Evolutionary conservation across 2,113 vertebrate genomes (phyloP).

Genomic region (Arothron firmamentum): DNA sequence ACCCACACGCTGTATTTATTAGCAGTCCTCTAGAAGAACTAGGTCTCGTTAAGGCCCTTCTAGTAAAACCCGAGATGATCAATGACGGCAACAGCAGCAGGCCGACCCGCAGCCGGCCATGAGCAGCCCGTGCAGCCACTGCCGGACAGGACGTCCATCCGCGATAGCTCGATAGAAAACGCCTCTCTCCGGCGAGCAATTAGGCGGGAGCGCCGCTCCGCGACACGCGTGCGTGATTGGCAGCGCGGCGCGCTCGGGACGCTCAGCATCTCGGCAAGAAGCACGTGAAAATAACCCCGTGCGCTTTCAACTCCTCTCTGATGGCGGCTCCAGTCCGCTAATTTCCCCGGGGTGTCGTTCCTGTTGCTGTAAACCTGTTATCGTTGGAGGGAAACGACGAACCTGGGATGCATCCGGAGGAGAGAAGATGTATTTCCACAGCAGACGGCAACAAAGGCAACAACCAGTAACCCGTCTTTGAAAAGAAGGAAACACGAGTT

Average conservation of each 20-base stretch:
- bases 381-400: constrained; percentile 55
- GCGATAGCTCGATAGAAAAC: constrained; percentile 17
- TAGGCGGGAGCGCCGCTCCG: constrained; percentile 26
- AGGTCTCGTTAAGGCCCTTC: too few relatives aligned
- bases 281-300: constrained; percentile 62
- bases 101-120: constrained; percentile 35
- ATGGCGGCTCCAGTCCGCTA: constrained; percentile 47
- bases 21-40: too few relatives aligned
- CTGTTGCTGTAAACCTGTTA: constrained; percentile 61
- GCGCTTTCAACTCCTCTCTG: constrained; percentile 47
- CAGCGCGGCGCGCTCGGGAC: constrained; percentile 8
- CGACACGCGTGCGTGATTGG: constrained; percentile 49
- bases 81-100: constrained; percentile 10
- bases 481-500: constrained; percentile 15
- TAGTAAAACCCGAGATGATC: too few relatives aligned
- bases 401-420: constrained; percentile 33
- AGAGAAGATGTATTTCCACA: constrained; percentile 26
- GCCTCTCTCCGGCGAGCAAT: constrained; percentile 50
- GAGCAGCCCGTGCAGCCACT: constrained; percentile 7
- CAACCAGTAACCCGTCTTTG: constrained; percentile 6
- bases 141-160: constrained; percentile 28
- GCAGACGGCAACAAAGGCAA: constrained; percentile 3
- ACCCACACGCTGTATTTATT: too few relatives aligned
- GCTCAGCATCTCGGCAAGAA: constrained; percentile 59
- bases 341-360: constrained; percentile 66